Evolutionary conservation across 2,888 invertebrate species (phyloP), one percentile per base, ranked within the genome.

Genomic region (Adelphocoris suturalis): DNA sequence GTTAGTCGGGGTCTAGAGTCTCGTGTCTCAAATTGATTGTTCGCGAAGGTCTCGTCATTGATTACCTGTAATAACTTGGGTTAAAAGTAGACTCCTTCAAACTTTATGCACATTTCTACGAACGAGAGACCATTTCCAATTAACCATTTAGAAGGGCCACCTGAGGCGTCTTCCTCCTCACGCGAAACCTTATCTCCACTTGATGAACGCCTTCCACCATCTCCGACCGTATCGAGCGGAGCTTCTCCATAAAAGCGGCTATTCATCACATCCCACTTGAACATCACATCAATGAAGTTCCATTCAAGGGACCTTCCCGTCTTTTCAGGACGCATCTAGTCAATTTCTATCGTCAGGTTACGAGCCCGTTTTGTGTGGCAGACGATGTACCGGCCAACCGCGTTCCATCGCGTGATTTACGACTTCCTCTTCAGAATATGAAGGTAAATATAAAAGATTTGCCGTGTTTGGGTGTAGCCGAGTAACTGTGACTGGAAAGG

Each of bases 191-290:
- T 16, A 61, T 19, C 61, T 61, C 61, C 0, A 61, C n/a, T 61
- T 61, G 61, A 61, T 61, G 61, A 61, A 61, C 61, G 61, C n/a
- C 61, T 61, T 61, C 61, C n/a, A 61, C 16, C 61, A 16, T 61
- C 19, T n/a, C 52, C 52, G 16, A 14, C 16, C 52, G 3, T 16
- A 52, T 52, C 52, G 5, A 37, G 37, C 2, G 37, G 37, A 37
- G 37, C 37, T 52, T 52, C 52, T 11, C 19, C 61, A 19, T 61
- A 61, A 61, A 61, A 61, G 52, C 52, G 61, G 61, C 61, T 61
- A 61, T 61, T 61, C 61, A 61, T 61, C 61, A n/a, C 61, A 61
- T 19, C 61, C n/a, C 61, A 19, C n/a, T 61, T 61, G 61, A 19
- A 61, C 19, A 61, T 61, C 61, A 61, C 19, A 61, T 61, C 61